Evolutionary conservation across 2,888 invertebrate genomes (phyloP).

Genomic region (Corbicula japonica): DNA sequence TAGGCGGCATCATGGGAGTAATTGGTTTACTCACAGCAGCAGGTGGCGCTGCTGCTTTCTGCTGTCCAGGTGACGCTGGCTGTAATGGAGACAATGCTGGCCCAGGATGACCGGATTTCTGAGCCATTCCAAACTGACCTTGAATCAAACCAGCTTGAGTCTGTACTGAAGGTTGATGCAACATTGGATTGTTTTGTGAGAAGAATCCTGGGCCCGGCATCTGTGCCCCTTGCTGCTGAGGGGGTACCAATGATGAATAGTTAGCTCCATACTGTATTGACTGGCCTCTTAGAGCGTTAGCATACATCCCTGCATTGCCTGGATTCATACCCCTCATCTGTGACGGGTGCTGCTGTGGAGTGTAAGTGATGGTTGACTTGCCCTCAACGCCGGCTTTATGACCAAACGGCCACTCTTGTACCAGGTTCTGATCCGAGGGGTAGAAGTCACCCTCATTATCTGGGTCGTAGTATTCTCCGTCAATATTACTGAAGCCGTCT

Average conservation of each 20-base stretch:
- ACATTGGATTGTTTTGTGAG: conserved; percentile 62
- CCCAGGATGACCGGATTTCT: too few relatives aligned
- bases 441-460: conserved; percentile 67
- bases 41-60: not conserved
- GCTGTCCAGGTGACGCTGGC: conserved; percentile 40
- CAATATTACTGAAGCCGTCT: conserved; percentile 72
- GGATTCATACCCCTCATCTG: conserved; percentile 32
- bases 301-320: conserved; percentile 74
- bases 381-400: conserved; percentile 77
- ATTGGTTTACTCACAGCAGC: conserved; percentile 27
- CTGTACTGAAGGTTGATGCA: conserved; percentile 30
- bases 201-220: conserved; percentile 81
- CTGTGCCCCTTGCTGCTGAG: conserved; percentile 46
- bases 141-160: conserved; percentile 40
- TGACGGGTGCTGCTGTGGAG: conserved; percentile 63
- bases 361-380: conserved; percentile 76
- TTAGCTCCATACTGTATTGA: conserved; percentile 74
- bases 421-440: conserved; percentile 73
- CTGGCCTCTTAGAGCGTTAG: conserved; percentile 77
- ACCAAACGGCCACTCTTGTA: conserved; percentile 82
- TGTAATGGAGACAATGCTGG: conserved; percentile 45
- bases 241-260: conserved; percentile 27
- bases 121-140: conserved; percentile 33
- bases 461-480: conserved; percentile 77
- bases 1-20: conserved; percentile 67